Base-by-base conservation (phyloP, 2,113 vertebrate species). In the Turnix velox region DNA sequence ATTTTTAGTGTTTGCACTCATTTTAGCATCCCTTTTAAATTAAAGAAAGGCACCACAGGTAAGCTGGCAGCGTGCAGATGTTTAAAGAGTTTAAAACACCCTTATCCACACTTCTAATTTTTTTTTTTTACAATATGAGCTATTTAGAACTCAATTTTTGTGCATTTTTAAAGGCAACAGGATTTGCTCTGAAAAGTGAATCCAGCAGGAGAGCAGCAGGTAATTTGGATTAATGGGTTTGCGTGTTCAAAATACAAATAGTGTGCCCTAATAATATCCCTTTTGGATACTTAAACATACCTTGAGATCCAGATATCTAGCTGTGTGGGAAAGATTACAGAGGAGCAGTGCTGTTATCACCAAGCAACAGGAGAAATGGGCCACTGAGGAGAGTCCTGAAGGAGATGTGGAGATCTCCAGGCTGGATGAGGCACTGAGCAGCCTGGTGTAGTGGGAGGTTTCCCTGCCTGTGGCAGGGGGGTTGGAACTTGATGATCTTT, bases 1-100 rank as follows among this genome's bases (percentile, higher is more conserved):
- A 92, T 92, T 95, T 93, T 76, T 90, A 88, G 83, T 88, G 79
- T 96, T 96, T 96, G 90, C 89, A 87, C 59, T 94, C 89, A 61
- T 62, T 95, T 93, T 89, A 92, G 42, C 55, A 79, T 87, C 82
- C 59, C 81, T 89, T 96, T 94, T 89, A 94, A 96, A 95, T 93
- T 93, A 94, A 92, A 85, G 66, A 94, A 92, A 85, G 66, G 55
- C 89, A 91, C 91, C 93, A 94, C 87, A 94, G 89, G 92, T 87
- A 95, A 94, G 78, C 67, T 91, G 91, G 80, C 58, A 87, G 66
- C 31, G 0, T 52, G 74, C 78, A 93, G 87, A 62, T 85, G 81
- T 59, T 92, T 95, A 79, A 91, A 92, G 84, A 28, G 33, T 69
- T 93, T 90, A 85, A 93, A 85, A 91, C 8, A 27, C 62, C 40